A percentile compares a stretch with the other conserved stretches of the same genome.
phyloP scores from a whole-genome alignment of 2,113 vertebrate genomes.

The Hyperopisus bebe region DNA sequence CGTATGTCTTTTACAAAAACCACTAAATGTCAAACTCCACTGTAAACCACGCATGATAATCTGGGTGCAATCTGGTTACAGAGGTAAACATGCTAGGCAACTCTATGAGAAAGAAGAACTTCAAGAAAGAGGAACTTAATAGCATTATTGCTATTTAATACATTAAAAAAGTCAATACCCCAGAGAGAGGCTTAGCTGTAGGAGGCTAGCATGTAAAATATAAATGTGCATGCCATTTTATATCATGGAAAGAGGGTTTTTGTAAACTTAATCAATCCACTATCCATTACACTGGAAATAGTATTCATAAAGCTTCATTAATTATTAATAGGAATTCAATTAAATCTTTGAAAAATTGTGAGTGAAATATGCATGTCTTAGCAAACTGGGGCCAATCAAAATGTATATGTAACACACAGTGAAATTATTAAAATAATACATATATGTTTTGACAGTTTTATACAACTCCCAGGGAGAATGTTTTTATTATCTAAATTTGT shows the following conservation, averaged over 20 bases:
- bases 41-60: not conserved
- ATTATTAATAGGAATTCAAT: not conserved
- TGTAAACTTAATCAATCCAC: not conserved
- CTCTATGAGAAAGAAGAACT: not conserved
- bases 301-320: not conserved
- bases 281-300: not conserved
- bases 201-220: not conserved
- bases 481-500: not conserved
- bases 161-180: not conserved
- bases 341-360: not conserved
- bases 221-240: not conserved
- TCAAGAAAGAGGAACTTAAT: not conserved
- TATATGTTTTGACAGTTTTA: not conserved
- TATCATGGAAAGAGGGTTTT: not conserved
- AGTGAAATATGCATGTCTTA: not conserved
- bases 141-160: not conserved
- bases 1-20: not conserved
- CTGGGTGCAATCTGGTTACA: not conserved
- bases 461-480: not conserved
- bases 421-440: not conserved
- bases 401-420: not conserved
- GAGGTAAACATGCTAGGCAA: not conserved
- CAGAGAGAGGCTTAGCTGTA: not conserved
- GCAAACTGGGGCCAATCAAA: not conserved
- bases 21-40: not conserved